Conservation (phyloP, 2,113 vertebrate species). For the Neoarius graeffei region DNA sequence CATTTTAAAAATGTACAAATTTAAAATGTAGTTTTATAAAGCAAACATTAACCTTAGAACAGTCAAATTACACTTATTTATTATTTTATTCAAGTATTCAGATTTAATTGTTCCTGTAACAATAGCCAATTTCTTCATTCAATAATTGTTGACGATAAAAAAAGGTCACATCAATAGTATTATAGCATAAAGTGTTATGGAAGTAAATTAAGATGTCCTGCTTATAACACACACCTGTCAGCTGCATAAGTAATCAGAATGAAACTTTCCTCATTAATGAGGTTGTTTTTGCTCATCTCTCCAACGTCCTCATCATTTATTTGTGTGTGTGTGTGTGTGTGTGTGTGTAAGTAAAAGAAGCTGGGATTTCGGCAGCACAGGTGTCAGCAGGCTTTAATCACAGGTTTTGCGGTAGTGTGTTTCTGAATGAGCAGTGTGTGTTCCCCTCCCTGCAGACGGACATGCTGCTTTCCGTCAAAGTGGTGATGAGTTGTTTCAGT, state of each 20-base stretch:
- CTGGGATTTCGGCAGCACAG: constrained; percentile 62
- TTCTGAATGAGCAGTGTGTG: constrained; percentile 61
- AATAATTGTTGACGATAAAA: no score
- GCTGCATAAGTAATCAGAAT: not conserved
- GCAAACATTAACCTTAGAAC: not conserved
- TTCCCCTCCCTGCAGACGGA: not conserved
- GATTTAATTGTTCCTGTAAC: not conserved
- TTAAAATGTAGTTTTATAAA: not conserved
- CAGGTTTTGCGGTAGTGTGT: constrained; percentile 53
- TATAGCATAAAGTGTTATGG: not conserved
- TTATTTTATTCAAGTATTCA: not conserved
- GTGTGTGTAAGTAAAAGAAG: constrained; percentile 18
- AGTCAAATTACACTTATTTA: not conserved
- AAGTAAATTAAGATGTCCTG: not conserved
- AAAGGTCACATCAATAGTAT: not conserved
- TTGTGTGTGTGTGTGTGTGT: not conserved
- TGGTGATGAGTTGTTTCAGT: constrained; percentile 71
- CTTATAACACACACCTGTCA: not conserved
- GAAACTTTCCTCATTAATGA: not conserved
- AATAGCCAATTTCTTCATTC: not conserved
- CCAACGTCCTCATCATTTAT: not conserved
- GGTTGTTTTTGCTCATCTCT: not conserved
- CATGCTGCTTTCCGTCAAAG: constrained; percentile 14
- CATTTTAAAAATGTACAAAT: not conserved
- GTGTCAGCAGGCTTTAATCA: constrained; percentile 74